Conservation (phyloP, 2,797 vertebrate species). For the Hypotaenidia okinawae region DNA sequence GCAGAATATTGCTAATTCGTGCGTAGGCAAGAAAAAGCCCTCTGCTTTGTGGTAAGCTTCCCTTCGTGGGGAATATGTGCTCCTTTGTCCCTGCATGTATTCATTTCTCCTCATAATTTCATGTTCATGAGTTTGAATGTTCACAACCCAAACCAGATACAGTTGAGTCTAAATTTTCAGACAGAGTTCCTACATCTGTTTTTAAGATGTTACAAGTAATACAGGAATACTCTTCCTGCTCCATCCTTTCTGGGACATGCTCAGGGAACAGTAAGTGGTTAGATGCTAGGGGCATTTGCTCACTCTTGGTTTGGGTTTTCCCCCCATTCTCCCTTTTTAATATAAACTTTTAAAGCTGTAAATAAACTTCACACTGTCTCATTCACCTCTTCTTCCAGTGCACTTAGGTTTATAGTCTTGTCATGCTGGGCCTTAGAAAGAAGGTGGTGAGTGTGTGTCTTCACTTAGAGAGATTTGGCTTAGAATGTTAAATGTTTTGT, state of each 20-base stretch:
- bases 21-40: neutral
- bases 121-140: neutral
- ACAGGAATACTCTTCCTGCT: neutral
- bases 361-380: neutral
- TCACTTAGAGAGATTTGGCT: neutral
- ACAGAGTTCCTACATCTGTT: neutral
- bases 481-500: neutral
- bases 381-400: neutral
- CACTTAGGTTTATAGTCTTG: neutral
- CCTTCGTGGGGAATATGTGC: neutral
- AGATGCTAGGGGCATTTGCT: neutral
- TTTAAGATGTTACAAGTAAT: neutral
- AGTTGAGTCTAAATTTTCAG: neutral
- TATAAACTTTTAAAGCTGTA: neutral
- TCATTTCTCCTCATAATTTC: neutral
- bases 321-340: neutral
- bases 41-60: neutral
- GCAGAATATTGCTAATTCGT: neutral
- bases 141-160: neutral
- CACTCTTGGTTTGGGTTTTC: fast-evolving
- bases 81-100: neutral
- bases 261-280: neutral
- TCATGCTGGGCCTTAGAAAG: neutral
- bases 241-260: neutral
- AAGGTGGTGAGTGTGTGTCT: neutral